Base-by-base conservation (phyloP, 2,888 invertebrate genomes). In the Cybosia mesomella region DNA sequence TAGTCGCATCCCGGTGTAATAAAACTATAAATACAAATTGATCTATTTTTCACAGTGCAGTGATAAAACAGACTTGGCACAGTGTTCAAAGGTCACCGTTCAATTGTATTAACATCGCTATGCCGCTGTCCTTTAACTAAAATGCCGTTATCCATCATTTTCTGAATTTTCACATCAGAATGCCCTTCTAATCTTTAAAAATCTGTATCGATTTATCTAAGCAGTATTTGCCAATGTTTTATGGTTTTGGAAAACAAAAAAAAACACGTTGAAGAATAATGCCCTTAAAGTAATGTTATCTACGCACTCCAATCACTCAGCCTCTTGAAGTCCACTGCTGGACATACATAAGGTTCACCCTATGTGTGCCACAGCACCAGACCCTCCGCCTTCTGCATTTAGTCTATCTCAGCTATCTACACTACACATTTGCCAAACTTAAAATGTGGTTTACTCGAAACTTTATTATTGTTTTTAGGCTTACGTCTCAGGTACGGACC, bases 61-160 rank as follows among this genome's bases (percentile, higher is more conserved):
- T 64, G 75, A 74, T 69, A 70, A 70, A 70, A 76, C 66, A 10
- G 73, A 66, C 70, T 79, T 71, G 77, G 71, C 73, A 73, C 39
- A 62, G 36, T 49, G 21, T 61, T n/a, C 65, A 79, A 79, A 76
- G 77, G 76, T 76, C 73, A 65, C 66, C 64, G 58, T 63, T 68
- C 62, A 53, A 64, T 68, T 68, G 68, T 65, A 62, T 32, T 60
- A 68, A 67, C 18, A 64, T 18, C 11, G 49, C 0, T n/a, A 49
- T 49, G 49, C 49, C 7, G 49, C n/a, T 2, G n/a, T 49, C 7
- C 8, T 49, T 43, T 49, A 49, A 49, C 49, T 9, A 49, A 49
- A 49, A 49, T 49, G n/a, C 49, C n/a, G 49, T 15, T n/a, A 49
- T 49, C 8, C 18, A n/a, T n/a, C 18, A 49, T 49, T 49, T 49